These are phyloP conservation scores for Neoniphon sammara DNA, from an alignment of 2,797 vertebrate species.

Conservation along the genomic window DNA sequence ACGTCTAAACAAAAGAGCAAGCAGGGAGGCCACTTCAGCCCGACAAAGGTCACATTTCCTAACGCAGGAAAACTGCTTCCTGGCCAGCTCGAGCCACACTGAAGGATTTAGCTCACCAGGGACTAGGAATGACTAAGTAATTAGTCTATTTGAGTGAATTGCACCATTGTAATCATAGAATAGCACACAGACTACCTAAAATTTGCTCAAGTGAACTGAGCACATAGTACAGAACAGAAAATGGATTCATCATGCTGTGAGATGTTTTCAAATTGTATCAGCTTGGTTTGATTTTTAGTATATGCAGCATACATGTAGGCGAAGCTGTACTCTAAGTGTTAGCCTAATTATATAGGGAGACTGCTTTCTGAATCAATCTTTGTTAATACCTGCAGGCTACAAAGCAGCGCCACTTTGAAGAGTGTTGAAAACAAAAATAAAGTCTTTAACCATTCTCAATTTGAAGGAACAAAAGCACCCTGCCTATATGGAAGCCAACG, in stretches of 20 bases:
- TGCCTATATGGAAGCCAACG: conserved; percentile 56
- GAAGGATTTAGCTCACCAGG: conserved; percentile 43
- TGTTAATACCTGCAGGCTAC: conserved; percentile 32
- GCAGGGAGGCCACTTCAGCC: conserved; percentile 78
- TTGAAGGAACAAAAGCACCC: conserved; percentile 56
- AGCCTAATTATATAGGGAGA: conserved; percentile 21
- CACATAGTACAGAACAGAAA: neutral
- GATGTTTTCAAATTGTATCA: neutral
- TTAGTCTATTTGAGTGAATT: conserved; percentile 21
- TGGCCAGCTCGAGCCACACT: conserved; percentile 57
- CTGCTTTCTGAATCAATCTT: conserved; percentile 48
- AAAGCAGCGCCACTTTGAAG: conserved; percentile 31
- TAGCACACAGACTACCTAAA: neutral
- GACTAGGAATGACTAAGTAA: conserved; percentile 34
- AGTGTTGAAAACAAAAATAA: conserved; percentile 51
- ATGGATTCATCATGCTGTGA: neutral
- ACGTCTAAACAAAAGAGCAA: conserved; percentile 82
- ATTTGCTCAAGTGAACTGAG: neutral
- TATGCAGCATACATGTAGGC: neutral
- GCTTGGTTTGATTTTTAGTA: neutral
- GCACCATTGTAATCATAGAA: conserved; percentile 13
- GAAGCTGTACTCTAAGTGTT: neutral
- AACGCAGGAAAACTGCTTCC: conserved; percentile 84
- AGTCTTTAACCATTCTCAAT: conserved; percentile 52
- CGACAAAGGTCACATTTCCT: conserved; percentile 85